These are phyloP conservation scores for Amyelois transitella DNA, from an alignment of 1,140 invertebrate genomes.

Conservation along the genomic window DNA sequence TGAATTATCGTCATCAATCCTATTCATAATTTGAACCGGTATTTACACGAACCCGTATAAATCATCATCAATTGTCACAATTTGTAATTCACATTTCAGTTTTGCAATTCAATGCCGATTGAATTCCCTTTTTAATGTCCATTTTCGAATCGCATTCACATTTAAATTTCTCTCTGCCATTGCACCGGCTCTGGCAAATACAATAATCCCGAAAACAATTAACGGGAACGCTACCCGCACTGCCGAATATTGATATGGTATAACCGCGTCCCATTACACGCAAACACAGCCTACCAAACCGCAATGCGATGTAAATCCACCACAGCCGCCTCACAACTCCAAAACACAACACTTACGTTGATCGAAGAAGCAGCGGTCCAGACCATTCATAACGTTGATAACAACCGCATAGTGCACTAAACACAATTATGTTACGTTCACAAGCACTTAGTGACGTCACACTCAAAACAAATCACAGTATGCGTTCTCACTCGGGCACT, in stretches of 20 bases:
- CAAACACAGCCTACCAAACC: slow-evolving; percentile 27
- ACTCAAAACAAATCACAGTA: slow-evolving; percentile 64
- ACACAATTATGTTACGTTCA: slow-evolving; percentile 56
- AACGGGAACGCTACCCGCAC: slow-evolving; percentile 9
- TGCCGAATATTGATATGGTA: slow-evolving; percentile 28
- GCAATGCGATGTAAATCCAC: slow-evolving; percentile 23
- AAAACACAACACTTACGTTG: slow-evolving; percentile 63
- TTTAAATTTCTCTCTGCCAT: neutral
- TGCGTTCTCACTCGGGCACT: slow-evolving; percentile 48
- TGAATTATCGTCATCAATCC: no score
- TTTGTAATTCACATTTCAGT: neutral
- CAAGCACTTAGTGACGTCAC: slow-evolving; percentile 46
- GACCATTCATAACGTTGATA: slow-evolving; percentile 68
- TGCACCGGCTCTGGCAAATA: slow-evolving; percentile 3
- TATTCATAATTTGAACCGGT: no score
- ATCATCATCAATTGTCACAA: neutral
- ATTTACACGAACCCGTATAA: neutral
- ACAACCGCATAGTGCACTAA: slow-evolving; percentile 67
- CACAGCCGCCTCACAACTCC: slow-evolving; percentile 27
- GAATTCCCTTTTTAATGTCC: neutral
- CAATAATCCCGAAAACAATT: slow-evolving; percentile 18
- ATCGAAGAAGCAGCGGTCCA: slow-evolving; percentile 72
- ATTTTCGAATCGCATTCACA: neutral
- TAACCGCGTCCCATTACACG: slow-evolving; percentile 27
- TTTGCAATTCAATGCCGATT: neutral